Evolutionary conservation across 2,113 vertebrate genomes (phyloP).

Genomic region (Agapornis roseicollis): DNA sequence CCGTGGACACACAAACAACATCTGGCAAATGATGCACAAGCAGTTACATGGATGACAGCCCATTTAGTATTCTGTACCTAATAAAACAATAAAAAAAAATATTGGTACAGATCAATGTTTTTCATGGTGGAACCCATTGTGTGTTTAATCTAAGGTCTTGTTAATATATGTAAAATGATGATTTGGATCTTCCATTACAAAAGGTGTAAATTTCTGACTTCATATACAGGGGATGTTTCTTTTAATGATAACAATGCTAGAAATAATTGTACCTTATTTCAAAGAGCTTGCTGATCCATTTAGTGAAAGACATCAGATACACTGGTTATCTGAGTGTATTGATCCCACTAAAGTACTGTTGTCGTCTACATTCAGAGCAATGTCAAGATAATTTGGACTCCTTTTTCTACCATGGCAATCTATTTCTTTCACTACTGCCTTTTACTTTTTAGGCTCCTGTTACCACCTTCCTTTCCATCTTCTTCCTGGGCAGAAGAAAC

Average conservation of each 20-base stretch:
- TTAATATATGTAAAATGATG: not conserved
- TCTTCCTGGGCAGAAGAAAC: not conserved
- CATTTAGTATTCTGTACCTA: not conserved
- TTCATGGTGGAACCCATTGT: not conserved
- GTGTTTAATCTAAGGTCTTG: not conserved
- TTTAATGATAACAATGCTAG: not conserved
- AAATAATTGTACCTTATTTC: not conserved
- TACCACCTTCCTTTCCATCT: not conserved
- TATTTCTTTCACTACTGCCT: not conserved
- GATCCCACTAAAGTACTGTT: not conserved
- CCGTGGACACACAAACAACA: conserved; percentile 34
- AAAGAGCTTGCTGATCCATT: not conserved
- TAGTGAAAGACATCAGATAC: not conserved
- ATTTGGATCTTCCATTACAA: not conserved
- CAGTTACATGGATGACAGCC: conserved; percentile 1
- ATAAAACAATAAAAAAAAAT: not conserved
- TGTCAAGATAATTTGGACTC: not conserved
- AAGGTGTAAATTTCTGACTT: not conserved
- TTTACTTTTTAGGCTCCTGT: not conserved
- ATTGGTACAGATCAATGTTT: not conserved
- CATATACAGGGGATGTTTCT: not conserved
- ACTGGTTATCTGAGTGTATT: accelerated
- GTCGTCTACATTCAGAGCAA: not conserved
- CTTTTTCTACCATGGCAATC: not conserved
- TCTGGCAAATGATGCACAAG: conserved; percentile 25